phyloP scores from a whole-genome alignment of 2,888 invertebrate genomes.

The Acrobasis repandana region DNA sequence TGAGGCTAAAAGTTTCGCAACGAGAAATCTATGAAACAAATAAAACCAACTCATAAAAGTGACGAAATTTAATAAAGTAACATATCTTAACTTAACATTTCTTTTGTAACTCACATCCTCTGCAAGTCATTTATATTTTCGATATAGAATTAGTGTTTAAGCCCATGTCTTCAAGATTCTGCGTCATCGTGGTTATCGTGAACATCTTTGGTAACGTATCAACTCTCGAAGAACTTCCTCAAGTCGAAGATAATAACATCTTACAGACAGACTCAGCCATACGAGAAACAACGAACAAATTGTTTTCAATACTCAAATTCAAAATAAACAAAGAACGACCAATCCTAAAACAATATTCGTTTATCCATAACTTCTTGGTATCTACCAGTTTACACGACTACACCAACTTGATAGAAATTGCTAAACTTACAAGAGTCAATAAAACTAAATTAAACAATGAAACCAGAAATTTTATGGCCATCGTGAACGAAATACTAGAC shows the following conservation, averaged over 20 bases:
- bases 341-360: slow-evolving; percentile 46
- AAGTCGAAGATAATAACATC: slow-evolving; percentile 41
- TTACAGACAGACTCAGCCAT: slow-evolving; percentile 42
- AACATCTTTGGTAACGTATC: slow-evolving; percentile 26
- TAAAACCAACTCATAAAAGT: slow-evolving; percentile 30
- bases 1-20: slow-evolving; percentile 35
- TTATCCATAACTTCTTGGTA: slow-evolving; percentile 54
- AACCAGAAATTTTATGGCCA: slow-evolving; percentile 42
- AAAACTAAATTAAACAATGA: slow-evolving; percentile 43
- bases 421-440: slow-evolving; percentile 43
- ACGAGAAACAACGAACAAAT: slow-evolving; percentile 46
- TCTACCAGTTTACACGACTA: slow-evolving; percentile 50
- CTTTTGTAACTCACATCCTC: slow-evolving; percentile 16
- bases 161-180: slow-evolving; percentile 11
- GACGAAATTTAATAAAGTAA: slow-evolving; percentile 29
- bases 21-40: slow-evolving; percentile 20
- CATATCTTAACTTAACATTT: slow-evolving; percentile 17
- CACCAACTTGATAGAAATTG: slow-evolving; percentile 47
- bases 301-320: slow-evolving; percentile 50
- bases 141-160: slow-evolving; percentile 27
- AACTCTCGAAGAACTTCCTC: slow-evolving; percentile 41
- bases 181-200: not conserved
- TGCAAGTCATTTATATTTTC: slow-evolving; percentile 31
- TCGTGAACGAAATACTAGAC: slow-evolving; percentile 53
- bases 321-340: slow-evolving; percentile 36